These are phyloP conservation scores for Paramuricea clavata DNA, from an alignment of 92 coral and sea anemone genomes.

Conservation along the genomic window DNA sequence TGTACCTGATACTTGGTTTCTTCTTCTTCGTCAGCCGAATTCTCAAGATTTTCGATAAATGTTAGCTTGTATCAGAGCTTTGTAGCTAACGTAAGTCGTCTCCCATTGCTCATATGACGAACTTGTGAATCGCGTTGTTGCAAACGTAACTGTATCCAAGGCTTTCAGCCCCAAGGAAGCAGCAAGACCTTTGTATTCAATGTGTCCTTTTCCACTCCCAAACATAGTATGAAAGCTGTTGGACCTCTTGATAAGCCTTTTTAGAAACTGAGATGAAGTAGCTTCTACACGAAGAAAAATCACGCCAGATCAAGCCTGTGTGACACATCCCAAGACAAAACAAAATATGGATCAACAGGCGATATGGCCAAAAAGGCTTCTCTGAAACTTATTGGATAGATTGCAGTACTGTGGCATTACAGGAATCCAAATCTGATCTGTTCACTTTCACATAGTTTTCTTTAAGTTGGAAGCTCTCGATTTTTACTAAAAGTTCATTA, in stretches of 20 bases:
- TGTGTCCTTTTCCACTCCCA: neutral
- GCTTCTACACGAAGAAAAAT: constrained; percentile 14
- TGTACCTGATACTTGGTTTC: constrained; percentile 22
- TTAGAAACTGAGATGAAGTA: neutral
- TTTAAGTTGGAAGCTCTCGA: neutral
- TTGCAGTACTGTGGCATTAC: neutral
- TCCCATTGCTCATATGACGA: constrained; percentile 33
- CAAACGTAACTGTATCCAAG: constrained; percentile 24
- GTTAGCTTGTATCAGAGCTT: constrained; percentile 2
- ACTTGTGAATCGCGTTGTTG: constrained; percentile 23
- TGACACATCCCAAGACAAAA: constrained; percentile 2
- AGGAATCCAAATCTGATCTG: neutral
- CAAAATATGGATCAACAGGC: neutral
- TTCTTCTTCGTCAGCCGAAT: constrained; percentile 12
- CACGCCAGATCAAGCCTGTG: constrained; percentile 18
- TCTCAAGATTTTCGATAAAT: constrained; percentile 2
- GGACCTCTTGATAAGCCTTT: constrained; percentile 4
- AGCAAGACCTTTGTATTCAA: constrained; percentile 30
- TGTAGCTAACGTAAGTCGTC: neutral
- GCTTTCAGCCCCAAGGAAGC: neutral
- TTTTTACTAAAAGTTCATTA: neutral
- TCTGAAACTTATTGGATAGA: neutral
- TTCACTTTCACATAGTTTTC: neutral
- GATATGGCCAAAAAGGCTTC: neutral
- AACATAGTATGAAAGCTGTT: constrained; percentile 23